Evolutionary conservation across 2,797 vertebrate species (phyloP).

Genomic region (Distichodus sexfasciatus): DNA sequence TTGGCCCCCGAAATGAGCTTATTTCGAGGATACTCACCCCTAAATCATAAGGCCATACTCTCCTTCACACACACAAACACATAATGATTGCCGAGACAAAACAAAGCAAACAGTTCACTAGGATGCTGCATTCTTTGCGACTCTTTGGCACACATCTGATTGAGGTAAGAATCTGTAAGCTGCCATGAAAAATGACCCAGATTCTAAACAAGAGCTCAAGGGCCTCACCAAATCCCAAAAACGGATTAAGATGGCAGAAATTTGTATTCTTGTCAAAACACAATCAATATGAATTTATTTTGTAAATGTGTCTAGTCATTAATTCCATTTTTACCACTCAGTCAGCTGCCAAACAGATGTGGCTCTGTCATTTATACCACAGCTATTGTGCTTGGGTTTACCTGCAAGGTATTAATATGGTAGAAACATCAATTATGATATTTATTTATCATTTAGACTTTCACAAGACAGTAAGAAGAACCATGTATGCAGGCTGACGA

Average conservation of each 20-base stretch:
- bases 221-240: background rate
- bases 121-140: slow-evolving; percentile 50
- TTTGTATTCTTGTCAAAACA: slow-evolving; percentile 59
- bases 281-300: background rate
- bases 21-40: no score
- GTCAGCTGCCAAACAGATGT: background rate
- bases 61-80: slow-evolving; percentile 34
- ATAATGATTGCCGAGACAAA: slow-evolving; percentile 50
- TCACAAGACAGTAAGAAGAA: background rate
- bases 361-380: background rate
- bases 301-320: background rate
- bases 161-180: slow-evolving; percentile 38
- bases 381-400: background rate
- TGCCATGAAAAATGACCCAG: slow-evolving; percentile 32
- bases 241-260: background rate
- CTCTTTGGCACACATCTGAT: slow-evolving; percentile 44
- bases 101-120: slow-evolving; percentile 52
- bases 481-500: slow-evolving; percentile 3
- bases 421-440: background rate
- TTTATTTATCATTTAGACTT: background rate
- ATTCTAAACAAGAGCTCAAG: slow-evolving; percentile 1
- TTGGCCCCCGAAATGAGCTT: no score
- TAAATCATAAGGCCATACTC: no score
- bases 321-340: slow-evolving; percentile 3
- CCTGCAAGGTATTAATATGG: background rate